Conservation (phyloP, 2,113 vertebrate genomes). For the Morone saxatilis region DNA sequence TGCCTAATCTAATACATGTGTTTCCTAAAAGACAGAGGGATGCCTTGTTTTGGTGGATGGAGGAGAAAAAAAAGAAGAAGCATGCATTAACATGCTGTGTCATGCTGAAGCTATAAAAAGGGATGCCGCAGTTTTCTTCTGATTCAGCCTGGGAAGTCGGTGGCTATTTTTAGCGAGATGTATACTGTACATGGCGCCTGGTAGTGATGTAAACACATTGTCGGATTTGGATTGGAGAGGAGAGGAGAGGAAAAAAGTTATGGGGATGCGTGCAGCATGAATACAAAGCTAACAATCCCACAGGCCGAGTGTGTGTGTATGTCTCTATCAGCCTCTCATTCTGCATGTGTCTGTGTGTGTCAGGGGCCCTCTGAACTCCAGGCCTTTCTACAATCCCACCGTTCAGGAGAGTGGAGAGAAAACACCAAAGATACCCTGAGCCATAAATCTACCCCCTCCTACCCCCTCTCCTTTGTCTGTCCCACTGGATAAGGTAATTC, state of each 20-base stretch:
- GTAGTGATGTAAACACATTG: conserved; percentile 37
- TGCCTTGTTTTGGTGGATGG: conserved; percentile 72
- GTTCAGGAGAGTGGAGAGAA: conserved; percentile 72
- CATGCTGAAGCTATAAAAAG: conserved; percentile 80
- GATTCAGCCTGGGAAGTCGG: conserved; percentile 70
- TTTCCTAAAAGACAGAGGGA: conserved; percentile 81
- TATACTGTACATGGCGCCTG: background rate
- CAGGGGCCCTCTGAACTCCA: conserved; percentile 58
- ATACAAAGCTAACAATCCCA: conserved; percentile 10
- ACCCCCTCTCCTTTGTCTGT: conserved; percentile 36
- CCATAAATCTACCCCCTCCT: conserved; percentile 76
- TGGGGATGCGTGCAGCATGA: conserved; percentile 7
- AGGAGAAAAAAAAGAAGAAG: conserved; percentile 5
- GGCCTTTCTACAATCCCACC: conserved; percentile 64
- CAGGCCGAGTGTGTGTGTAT: background rate
- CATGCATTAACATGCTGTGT: conserved; percentile 75
- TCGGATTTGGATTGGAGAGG: background rate
- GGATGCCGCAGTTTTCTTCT: conserved; percentile 69
- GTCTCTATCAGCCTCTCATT: conserved; percentile 26
- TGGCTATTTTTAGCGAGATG: conserved; percentile 82
- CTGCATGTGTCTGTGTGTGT: conserved; percentile 40
- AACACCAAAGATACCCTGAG: conserved; percentile 66
- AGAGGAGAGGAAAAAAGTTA: background rate
- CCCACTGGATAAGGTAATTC: conserved; percentile 75
- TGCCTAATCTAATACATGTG: conserved; percentile 85